These are phyloP conservation scores for Actenoides lindsayi DNA, from an alignment of 2,113 vertebrate species.

Conservation along the genomic window DNA sequence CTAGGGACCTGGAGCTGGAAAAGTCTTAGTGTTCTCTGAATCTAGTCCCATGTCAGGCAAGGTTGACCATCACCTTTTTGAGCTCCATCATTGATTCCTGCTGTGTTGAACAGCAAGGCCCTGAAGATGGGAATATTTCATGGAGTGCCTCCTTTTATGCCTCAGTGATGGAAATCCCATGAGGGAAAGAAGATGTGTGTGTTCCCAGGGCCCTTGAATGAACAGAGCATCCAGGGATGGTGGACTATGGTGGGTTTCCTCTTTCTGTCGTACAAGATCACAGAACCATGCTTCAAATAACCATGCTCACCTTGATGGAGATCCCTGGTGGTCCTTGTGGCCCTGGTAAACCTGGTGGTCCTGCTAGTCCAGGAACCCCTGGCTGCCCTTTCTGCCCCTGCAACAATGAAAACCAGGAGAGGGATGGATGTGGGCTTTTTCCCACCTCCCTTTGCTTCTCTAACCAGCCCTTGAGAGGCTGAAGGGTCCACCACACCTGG, in stretches of 20 bases:
- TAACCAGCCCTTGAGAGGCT: background rate
- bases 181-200: background rate
- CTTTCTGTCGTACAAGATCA: background rate
- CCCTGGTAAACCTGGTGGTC: constrained; percentile 79
- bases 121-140: background rate
- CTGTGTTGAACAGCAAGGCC: background rate
- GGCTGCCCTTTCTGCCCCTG: constrained; percentile 78
- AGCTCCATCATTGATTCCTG: rapidly evolving
- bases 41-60: background rate
- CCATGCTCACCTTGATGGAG: constrained; percentile 81
- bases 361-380: constrained; percentile 73
- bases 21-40: background rate
- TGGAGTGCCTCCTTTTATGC: background rate
- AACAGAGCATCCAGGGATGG: background rate
- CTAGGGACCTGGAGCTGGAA: background rate
- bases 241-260: rapidly evolving
- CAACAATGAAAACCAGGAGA: background rate
- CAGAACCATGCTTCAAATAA: background rate
- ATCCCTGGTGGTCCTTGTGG: constrained; percentile 77
- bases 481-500: background rate
- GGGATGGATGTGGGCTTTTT: background rate
- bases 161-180: background rate
- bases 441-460: background rate
- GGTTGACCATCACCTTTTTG: background rate
- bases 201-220: background rate